Conservation (phyloP, 2,888 invertebrate genomes). For the Colostygia pectinataria region DNA sequence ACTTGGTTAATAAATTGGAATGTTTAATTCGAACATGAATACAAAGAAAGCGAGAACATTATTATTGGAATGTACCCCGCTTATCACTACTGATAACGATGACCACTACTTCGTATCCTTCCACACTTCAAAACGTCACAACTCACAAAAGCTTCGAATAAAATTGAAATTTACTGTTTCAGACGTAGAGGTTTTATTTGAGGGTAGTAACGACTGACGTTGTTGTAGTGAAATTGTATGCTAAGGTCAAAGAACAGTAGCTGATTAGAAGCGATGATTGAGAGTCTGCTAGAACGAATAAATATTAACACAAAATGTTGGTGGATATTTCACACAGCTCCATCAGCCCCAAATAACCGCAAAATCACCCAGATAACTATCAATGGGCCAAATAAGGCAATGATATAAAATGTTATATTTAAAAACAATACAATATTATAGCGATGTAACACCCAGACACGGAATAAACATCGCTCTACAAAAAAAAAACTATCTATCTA, state of each 20-base stretch:
- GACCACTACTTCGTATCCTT: slow-evolving; percentile 56
- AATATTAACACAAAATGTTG: no score
- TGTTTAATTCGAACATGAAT: slow-evolving; percentile 33
- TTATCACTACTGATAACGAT: slow-evolving; percentile 71
- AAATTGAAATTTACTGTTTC: slow-evolving; percentile 38
- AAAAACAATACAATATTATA: no score
- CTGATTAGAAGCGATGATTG: slow-evolving; percentile 64
- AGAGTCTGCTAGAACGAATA: slow-evolving; percentile 43
- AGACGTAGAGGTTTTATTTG: slow-evolving; percentile 33
- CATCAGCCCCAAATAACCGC: no score
- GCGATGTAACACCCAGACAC: no score
- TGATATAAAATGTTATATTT: no score
- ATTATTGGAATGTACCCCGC: slow-evolving; percentile 73
- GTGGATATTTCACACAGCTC: no score
- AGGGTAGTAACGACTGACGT: slow-evolving; percentile 20
- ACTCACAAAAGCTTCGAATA: slow-evolving; percentile 29
- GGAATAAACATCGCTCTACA: no score
- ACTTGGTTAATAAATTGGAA: no score
- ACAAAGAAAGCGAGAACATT: slow-evolving; percentile 70
- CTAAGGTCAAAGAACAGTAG: slow-evolving; percentile 76
- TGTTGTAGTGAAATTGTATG: slow-evolving; percentile 39
- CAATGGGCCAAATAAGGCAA: no score
- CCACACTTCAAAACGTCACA: slow-evolving; percentile 41
- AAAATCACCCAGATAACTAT: no score
- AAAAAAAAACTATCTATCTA: no score